Evolutionary conservation across 2,113 vertebrate genomes (phyloP).

Genomic region (Saccopteryx bilineata): DNA sequence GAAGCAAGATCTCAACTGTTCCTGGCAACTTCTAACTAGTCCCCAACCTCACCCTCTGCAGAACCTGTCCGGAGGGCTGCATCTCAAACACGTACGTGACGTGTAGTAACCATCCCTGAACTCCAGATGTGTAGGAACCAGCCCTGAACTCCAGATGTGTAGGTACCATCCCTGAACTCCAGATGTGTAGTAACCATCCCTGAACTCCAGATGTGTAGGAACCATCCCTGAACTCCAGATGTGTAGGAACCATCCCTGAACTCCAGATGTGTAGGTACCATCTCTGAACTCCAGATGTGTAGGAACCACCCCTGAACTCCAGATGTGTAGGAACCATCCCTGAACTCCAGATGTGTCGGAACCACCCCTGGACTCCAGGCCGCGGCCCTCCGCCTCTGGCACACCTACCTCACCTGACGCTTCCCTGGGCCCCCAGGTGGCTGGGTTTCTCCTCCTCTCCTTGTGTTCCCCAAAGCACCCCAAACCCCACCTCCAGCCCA

Average conservation of each 20-base stretch:
- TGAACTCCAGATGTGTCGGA: neutral
- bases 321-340: no score
- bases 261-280: no score
- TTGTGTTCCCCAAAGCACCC: neutral
- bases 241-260: no score
- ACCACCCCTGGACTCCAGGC: no score
- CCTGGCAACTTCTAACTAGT: neutral
- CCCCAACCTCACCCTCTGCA: neutral
- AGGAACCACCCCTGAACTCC: neutral
- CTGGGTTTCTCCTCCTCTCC: neutral
- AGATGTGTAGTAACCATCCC: no score
- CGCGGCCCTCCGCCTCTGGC: neutral
- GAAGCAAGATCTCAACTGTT: no score
- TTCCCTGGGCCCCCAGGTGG: neutral
- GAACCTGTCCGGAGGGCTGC: neutral
- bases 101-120: neutral
- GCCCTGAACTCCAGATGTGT: no score
- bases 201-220: no score
- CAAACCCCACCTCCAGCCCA: neutral
- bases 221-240: no score
- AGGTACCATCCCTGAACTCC: no score
- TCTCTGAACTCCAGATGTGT: no score
- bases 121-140: no score
- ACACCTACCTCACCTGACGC: neutral
- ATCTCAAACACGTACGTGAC: accelerated